Evolutionary conservation across 37 sponge, comb jelly and placozoan species (phyloP), one percentile per base, ranked within the genome.

Genomic region (Amphimedon queenslandica): DNA sequence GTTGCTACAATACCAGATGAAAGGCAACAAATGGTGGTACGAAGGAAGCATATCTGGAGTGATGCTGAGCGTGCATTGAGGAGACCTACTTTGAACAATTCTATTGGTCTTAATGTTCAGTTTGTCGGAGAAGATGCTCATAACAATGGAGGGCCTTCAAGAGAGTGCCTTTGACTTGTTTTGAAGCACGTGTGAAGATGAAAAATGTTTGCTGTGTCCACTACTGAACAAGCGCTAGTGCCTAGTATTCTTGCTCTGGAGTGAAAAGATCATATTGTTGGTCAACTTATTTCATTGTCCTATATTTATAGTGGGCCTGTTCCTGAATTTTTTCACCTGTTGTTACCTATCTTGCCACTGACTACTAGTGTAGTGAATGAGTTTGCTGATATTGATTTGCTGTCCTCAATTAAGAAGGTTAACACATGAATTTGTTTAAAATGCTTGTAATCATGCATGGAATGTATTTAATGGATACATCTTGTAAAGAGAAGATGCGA

Each of bases 291-390:
- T 71, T 4, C 55, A 43, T 43, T 71, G 21, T 21, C 55, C 4
- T 32, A 55, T 3, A n/a, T 73, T 28, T 56, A 73, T 73, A 58
- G 74, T 3, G 74, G 74, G 13, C 20, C 58, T 30, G 74, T 34
- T 2, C 57, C 74, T n/a, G 27, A 16, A 18, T 73, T 73, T 56
- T 73, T 73, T 56, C 25, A 56, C 16, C 58, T 31, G 74, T 73
- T 11, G 35, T 56, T 18, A 1, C 30, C 27, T 73, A 73, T 29
- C 33, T 73, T 5, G 28, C 27, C 20, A 60, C 24, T n/a, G 30
- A 4, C 4, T 57, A 23, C 16, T 24, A 32, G 31, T n/a, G n/a
- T n/a, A n/a, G n/a, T n/a, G n/a, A n/a, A n/a, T n/a, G n/a, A n/a
- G n/a, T n/a, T n/a, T n/a, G n/a, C n/a, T n/a, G n/a, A n/a, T n/a